These are phyloP conservation scores for Mungos mungo DNA, from an alignment of 2,113 vertebrate species.

Conservation along the genomic window DNA sequence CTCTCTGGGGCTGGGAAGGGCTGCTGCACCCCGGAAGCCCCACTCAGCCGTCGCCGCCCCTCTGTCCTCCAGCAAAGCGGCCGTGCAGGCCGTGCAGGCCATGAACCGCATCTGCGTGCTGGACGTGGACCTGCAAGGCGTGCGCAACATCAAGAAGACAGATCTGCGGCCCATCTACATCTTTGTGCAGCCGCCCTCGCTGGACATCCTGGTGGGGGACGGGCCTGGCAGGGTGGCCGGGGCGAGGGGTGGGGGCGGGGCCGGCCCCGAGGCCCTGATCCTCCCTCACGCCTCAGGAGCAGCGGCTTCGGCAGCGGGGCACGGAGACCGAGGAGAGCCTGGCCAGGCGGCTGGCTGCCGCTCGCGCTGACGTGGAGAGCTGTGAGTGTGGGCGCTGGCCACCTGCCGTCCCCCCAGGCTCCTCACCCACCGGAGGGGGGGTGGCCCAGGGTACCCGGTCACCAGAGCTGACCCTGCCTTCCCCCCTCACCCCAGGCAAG, in stretches of 20 bases:
- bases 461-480: background rate
- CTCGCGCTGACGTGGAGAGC: constrained; percentile 89
- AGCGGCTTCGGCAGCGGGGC: constrained; percentile 91
- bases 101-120: constrained; percentile 97
- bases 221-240: rapidly evolving
- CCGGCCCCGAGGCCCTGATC: background rate
- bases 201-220: constrained; percentile 90
- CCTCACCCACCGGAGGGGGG: background rate
- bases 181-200: constrained; percentile 93
- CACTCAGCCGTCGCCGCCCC: background rate
- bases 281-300: constrained; percentile 85
- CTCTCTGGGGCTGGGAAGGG: background rate
- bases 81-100: constrained; percentile 92
- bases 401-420: background rate
- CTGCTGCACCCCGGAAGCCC: background rate
- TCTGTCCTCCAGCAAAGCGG: constrained; percentile 89
- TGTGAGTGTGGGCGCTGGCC: constrained; percentile 86
- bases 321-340: constrained; percentile 95
- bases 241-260: background rate
- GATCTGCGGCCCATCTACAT: constrained; percentile 94
- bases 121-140: constrained; percentile 97
- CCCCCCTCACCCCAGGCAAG: constrained; percentile 77
- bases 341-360: constrained; percentile 89
- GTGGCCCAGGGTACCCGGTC: background rate
- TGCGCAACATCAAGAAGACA: constrained; percentile 94